These are phyloP conservation scores for Tetragnatha versicolor DNA, from an alignment of 1,140 invertebrate species.

Conservation along the genomic window DNA sequence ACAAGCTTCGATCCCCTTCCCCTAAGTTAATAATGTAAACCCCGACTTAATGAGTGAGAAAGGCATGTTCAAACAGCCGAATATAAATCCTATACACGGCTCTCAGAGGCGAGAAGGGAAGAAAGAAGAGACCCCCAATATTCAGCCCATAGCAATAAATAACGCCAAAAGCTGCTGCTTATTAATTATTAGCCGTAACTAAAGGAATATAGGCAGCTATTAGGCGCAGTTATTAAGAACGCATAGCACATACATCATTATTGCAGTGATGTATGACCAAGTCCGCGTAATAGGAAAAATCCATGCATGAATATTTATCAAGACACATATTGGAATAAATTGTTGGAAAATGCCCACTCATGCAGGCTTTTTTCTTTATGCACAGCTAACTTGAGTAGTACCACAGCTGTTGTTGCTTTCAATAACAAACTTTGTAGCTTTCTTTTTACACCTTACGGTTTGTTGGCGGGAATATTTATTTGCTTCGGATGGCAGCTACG, in stretches of 20 bases:
- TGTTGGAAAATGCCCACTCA: too few relatives aligned
- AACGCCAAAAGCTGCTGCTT: conserved; percentile 6
- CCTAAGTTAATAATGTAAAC: conserved; percentile 29
- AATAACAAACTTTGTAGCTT: too few relatives aligned
- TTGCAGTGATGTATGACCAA: conserved; percentile 13
- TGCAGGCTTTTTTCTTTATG: too few relatives aligned
- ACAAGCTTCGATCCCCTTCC: too few relatives aligned
- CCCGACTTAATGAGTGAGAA: neutral
- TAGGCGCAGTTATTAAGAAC: conserved; percentile 22
- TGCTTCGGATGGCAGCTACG: too few relatives aligned
- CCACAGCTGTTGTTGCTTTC: too few relatives aligned
- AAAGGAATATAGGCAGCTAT: conserved; percentile 16
- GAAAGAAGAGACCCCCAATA: neutral
- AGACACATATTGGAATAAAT: conserved; percentile 11
- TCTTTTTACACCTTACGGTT: too few relatives aligned
- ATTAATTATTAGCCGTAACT: conserved; percentile 40
- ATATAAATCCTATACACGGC: neutral
- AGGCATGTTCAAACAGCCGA: neutral
- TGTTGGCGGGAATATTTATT: too few relatives aligned
- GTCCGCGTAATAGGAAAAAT: conserved; percentile 28
- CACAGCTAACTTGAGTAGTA: too few relatives aligned
- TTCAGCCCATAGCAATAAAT: conserved; percentile 17
- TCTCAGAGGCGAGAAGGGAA: conserved; percentile 9
- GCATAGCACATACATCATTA: neutral
- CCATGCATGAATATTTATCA: conserved; percentile 45